A percentile compares a stretch with the other conserved stretches of the same genome.
Conservation (phyloP, 2,888 invertebrate species). For the Diaprepes abbreviatus region DNA sequence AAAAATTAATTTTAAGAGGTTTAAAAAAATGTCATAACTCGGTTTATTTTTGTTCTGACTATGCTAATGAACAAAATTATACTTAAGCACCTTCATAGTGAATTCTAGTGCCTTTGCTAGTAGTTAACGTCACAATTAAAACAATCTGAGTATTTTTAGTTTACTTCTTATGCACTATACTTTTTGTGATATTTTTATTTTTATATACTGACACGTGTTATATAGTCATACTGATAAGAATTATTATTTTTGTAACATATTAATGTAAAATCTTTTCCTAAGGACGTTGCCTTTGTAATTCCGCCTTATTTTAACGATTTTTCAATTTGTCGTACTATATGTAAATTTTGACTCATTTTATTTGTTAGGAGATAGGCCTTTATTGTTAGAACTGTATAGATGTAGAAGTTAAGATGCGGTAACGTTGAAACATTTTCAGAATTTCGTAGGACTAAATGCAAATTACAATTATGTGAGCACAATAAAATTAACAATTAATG, state of each 20-base stretch:
- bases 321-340: background rate
- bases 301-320: too few relatives aligned
- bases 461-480: too few relatives aligned
- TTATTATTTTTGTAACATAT: background rate
- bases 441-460: too few relatives aligned
- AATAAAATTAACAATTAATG: too few relatives aligned
- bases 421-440: too few relatives aligned
- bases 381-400: background rate
- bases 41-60: background rate
- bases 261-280: too few relatives aligned
- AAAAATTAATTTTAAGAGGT: too few relatives aligned
- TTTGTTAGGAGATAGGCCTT: background rate
- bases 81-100: constrained; percentile 13
- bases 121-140: background rate
- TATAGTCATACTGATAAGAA: background rate
- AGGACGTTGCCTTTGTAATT: too few relatives aligned
- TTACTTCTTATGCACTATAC: constrained; percentile 23
- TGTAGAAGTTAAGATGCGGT: background rate
- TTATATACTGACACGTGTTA: constrained; percentile 9
- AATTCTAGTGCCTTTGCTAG: constrained; percentile 30
- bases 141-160: constrained; percentile 24
- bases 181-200: constrained; percentile 34
- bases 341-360: constrained; percentile 8
- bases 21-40: too few relatives aligned
- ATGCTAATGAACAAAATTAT: background rate